These are phyloP conservation scores for Sturmia bella DNA, from an alignment of 2,888 invertebrate genomes.

Conservation along the genomic window DNA sequence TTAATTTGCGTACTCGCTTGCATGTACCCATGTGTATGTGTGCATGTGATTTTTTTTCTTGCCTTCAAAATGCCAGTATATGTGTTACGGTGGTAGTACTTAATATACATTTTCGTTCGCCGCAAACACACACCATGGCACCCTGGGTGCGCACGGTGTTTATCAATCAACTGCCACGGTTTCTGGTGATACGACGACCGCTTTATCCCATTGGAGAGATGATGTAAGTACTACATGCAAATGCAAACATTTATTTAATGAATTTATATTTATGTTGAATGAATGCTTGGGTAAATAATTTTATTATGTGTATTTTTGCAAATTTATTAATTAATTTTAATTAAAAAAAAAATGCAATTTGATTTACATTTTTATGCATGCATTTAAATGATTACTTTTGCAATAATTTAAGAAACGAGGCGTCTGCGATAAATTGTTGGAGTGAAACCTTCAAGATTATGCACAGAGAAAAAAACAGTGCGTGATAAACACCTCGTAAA, in stretches of 20 bases:
- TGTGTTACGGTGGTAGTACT: conserved; percentile 97
- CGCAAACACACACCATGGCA: conserved; percentile 98
- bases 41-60: background rate
- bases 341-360: conserved; percentile 16
- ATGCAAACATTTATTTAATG: conserved; percentile 1
- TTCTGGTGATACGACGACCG: conserved; percentile 95
- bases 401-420: background rate
- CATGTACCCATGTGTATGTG: background rate
- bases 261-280: conserved; percentile 5
- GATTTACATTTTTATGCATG: conserved; percentile 20
- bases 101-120: conserved; percentile 98
- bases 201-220: conserved; percentile 83
- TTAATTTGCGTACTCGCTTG: background rate
- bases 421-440: conserved; percentile 6
- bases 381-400: conserved; percentile 33
- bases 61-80: conserved; percentile 87
- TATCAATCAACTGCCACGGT: conserved; percentile 96
- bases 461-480: background rate
- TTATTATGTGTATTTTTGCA: background rate
- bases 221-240: conserved; percentile 77
- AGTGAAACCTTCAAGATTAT: background rate
- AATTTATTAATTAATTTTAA: conserved; percentile 49
- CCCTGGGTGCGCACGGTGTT: conserved; percentile 98
- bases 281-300: conserved; percentile 9
- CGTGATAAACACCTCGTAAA: too few relatives aligned